These are phyloP conservation scores for Lampris megalopsis DNA, from an alignment of 2,113 vertebrate genomes.

Conservation along the genomic window DNA sequence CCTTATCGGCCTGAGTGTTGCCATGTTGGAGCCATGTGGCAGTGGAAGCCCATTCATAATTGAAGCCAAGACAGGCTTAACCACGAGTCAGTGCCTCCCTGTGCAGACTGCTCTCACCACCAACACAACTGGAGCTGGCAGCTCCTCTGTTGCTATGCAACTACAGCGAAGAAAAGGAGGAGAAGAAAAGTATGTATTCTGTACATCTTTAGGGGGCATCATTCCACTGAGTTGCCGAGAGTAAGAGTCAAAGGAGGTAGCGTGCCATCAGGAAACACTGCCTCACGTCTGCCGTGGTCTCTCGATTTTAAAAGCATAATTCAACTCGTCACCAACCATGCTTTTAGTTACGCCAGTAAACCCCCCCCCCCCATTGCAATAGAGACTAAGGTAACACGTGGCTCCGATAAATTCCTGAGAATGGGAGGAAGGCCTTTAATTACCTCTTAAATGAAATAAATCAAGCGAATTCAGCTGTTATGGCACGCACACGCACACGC, in stretches of 20 bases:
- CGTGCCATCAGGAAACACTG: not conserved
- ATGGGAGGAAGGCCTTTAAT: slow-evolving; percentile 23
- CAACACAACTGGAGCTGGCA: slow-evolving; percentile 78
- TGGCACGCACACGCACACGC: slow-evolving; percentile 6
- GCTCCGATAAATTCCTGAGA: slow-evolving; percentile 10
- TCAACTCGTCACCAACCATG: not conserved
- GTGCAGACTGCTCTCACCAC: slow-evolving; percentile 69
- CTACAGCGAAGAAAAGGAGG: slow-evolving; percentile 71
- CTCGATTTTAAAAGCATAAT: not conserved
- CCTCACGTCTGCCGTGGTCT: slow-evolving; percentile 21
- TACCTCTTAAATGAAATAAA: slow-evolving; percentile 20
- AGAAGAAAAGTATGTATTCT: slow-evolving; percentile 63
- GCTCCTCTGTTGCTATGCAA: slow-evolving; percentile 85
- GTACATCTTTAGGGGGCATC: slow-evolving; percentile 78
- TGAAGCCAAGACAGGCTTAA: slow-evolving; percentile 80
- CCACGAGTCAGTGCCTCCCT: slow-evolving; percentile 71
- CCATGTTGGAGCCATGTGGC: slow-evolving; percentile 73
- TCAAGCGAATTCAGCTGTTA: slow-evolving; percentile 20
- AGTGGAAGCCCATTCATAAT: slow-evolving; percentile 82
- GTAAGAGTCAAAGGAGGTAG: slow-evolving; percentile 48
- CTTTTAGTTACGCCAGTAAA: not conserved
- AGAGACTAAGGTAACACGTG: slow-evolving; percentile 13
- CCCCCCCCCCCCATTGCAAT: not conserved
- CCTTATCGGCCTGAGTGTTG: slow-evolving; percentile 71
- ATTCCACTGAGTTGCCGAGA: slow-evolving; percentile 54